phyloP scores from a whole-genome alignment of 2,797 vertebrate genomes.

The Channallabes apus region DNA sequence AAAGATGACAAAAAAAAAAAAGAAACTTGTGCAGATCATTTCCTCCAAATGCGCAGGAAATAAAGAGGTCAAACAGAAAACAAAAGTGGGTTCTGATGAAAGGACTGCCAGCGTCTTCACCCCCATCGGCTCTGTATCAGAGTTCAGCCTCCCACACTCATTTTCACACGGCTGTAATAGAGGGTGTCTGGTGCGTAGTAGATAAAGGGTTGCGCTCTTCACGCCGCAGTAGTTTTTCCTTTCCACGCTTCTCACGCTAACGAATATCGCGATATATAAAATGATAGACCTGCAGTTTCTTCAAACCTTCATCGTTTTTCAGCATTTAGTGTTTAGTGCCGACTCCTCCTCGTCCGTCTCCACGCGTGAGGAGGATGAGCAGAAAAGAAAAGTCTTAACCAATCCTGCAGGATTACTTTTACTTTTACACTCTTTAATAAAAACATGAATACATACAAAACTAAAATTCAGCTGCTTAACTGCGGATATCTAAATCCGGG shows the following conservation, averaged over 20 bases:
- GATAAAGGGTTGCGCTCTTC: neutral
- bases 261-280: too few relatives aligned
- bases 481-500: neutral
- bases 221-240: neutral
- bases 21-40: conserved; percentile 11
- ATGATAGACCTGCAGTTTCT: neutral
- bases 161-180: neutral
- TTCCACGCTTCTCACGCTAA: neutral
- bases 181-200: neutral
- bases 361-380: neutral
- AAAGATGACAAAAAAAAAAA: neutral
- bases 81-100: conserved; percentile 28
- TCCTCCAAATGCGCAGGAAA: conserved; percentile 37
- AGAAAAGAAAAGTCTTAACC: too few relatives aligned
- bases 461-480: neutral
- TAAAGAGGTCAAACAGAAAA: conserved; percentile 41
- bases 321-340: too few relatives aligned
- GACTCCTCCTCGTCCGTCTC: neutral
- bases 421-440: neutral
- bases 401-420: too few relatives aligned
- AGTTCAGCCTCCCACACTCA: neutral
- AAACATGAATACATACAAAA: neutral
- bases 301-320: neutral
- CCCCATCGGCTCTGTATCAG: conserved; percentile 10
- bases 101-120: conserved; percentile 7